Evolutionary conservation across 2,797 vertebrate genomes (phyloP).

Genomic region (Emydoidea blandingii): DNA sequence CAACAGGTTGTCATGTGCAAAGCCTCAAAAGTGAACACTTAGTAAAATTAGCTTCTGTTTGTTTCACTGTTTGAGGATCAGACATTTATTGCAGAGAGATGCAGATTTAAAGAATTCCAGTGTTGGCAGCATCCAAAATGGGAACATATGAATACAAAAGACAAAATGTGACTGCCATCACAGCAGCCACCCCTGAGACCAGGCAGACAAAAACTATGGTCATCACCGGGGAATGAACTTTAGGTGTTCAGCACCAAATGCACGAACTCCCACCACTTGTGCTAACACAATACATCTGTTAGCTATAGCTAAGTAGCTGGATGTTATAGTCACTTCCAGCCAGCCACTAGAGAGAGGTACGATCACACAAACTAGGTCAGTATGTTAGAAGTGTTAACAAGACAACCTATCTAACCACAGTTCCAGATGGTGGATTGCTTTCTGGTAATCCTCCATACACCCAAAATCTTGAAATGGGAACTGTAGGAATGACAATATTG

Average conservation of each 20-base stretch:
- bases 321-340: background rate
- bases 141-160: background rate
- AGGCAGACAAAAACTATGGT: background rate
- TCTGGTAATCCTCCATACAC: background rate
- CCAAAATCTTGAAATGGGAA: constrained; percentile 20
- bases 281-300: background rate
- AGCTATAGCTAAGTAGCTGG: background rate
- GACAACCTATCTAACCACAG: background rate
- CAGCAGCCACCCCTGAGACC: background rate
- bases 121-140: background rate
- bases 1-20: constrained; percentile 10
- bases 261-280: background rate
- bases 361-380: constrained; percentile 18
- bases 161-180: background rate
- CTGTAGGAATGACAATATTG: background rate
- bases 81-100: background rate
- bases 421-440: constrained; percentile 18
- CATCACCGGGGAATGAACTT: constrained; percentile 21
- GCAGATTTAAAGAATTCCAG: background rate
- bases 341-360: background rate
- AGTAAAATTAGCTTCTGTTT: constrained; percentile 44
- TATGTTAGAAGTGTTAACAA: constrained; percentile 18
- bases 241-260: background rate
- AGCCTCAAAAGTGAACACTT: constrained; percentile 54
- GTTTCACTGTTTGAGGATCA: constrained; percentile 43